A percentile compares a stretch with the other conserved stretches of the same genome.
These are phyloP conservation scores for Tragulus kanchil DNA, from an alignment of 2,113 vertebrate species.

Conservation along the genomic window DNA sequence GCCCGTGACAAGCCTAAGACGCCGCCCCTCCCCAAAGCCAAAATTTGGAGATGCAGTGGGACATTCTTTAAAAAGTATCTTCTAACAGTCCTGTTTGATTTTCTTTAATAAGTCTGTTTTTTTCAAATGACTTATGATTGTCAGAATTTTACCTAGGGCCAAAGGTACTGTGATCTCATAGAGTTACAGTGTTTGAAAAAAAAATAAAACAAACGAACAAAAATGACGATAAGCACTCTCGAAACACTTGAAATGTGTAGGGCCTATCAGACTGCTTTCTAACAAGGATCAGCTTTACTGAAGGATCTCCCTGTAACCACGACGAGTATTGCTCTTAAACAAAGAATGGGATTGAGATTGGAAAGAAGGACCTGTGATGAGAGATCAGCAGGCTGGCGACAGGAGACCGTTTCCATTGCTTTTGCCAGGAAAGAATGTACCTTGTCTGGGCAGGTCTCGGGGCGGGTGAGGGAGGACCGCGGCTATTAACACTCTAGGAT, in stretches of 20 bases:
- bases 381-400: constrained; percentile 87
- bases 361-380: constrained; percentile 88
- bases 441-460: constrained; percentile 75
- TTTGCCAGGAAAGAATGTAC: constrained; percentile 86
- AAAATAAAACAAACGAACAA: constrained; percentile 50
- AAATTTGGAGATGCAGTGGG: constrained; percentile 74
- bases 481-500: constrained; percentile 98
- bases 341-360: constrained; percentile 86
- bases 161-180: constrained; percentile 81
- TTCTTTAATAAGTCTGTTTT: constrained; percentile 86
- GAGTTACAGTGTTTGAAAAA: constrained; percentile 74
- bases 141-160: constrained; percentile 89
- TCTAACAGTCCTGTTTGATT: constrained; percentile 84
- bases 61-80: constrained; percentile 82
- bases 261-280: constrained; percentile 89
- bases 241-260: constrained; percentile 85
- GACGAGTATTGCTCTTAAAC: constrained; percentile 91
- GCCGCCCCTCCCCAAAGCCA: not conserved
- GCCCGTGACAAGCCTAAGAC: not conserved
- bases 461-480: constrained; percentile 16
- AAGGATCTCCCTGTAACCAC: constrained; percentile 87
- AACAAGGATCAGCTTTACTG: constrained; percentile 84
- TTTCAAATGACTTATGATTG: constrained; percentile 90
- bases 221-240: constrained; percentile 83
- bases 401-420: constrained; percentile 88